phyloP scores from a whole-genome alignment of 2,113 vertebrate species.

The Colistium nudipinnis region DNA sequence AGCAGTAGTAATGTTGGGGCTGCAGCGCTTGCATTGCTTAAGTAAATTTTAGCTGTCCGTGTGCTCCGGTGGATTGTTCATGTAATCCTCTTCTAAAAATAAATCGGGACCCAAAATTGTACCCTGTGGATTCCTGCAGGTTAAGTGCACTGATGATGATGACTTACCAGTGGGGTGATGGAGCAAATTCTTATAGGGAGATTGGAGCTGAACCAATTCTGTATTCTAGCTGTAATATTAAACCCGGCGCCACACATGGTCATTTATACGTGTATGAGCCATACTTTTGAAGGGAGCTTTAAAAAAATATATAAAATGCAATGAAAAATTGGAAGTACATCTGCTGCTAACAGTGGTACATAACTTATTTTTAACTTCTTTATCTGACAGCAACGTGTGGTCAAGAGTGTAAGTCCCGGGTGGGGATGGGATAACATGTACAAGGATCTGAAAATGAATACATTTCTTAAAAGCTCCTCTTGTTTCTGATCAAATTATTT shows the following conservation, averaged over 20 bases:
- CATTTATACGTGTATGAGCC: constrained; percentile 33
- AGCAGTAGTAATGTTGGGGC: constrained; percentile 51
- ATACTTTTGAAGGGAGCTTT: constrained; percentile 30
- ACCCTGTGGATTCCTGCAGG: constrained; percentile 59
- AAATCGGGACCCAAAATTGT: constrained; percentile 46
- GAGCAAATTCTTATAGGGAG: constrained; percentile 22
- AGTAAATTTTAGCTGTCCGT: constrained; percentile 61
- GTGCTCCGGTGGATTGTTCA: constrained; percentile 40
- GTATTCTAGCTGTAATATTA: constrained; percentile 20
- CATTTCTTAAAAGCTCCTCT: too few species aligned
- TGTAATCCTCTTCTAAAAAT: constrained; percentile 59
- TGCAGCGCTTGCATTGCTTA: constrained; percentile 32
- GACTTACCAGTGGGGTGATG: constrained; percentile 39
- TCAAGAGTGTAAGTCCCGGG: constrained; percentile 16
- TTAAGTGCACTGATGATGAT: constrained; percentile 66
- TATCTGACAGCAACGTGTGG: constrained; percentile 21
- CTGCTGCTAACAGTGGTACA: constrained; percentile 17
- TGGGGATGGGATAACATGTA: too few species aligned
- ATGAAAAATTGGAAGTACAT: constrained; percentile 20
- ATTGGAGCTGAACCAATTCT: constrained; percentile 22
- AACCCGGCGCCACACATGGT: constrained; percentile 8
- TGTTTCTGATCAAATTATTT: constrained; percentile 1
- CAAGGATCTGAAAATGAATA: too few species aligned
- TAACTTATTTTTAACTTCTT: constrained; percentile 30
- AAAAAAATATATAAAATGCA: constrained; percentile 1